Percentiles rank a stretch among this genome's conserved stretches.
These are phyloP conservation scores for Crotalus tigris DNA, from an alignment of 2,113 vertebrate genomes.

Conservation along the genomic window DNA sequence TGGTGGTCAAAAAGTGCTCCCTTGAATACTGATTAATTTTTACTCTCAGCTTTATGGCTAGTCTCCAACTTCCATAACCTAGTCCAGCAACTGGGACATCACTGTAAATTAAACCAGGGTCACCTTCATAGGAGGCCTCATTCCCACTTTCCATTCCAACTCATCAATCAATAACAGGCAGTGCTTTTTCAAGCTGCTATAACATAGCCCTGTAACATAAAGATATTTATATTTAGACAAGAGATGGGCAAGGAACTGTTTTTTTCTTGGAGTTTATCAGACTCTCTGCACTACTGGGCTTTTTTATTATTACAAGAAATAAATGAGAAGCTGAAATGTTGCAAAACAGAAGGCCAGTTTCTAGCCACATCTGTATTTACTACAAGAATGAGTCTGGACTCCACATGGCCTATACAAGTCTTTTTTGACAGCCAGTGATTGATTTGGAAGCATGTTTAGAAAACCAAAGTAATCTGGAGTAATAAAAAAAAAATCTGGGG, in stretches of 20 bases:
- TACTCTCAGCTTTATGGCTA: neutral
- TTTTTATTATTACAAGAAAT: neutral
- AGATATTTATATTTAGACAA: neutral
- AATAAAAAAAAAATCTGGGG: neutral
- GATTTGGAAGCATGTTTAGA: neutral
- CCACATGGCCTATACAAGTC: neutral
- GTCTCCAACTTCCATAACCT: neutral
- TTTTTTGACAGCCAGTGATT: neutral
- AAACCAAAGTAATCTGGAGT: neutral
- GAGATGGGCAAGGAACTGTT: neutral
- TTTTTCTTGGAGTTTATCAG: neutral
- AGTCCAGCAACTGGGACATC: neutral
- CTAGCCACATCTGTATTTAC: neutral
- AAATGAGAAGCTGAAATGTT: neutral
- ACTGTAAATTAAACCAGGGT: neutral
- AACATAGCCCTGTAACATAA: neutral
- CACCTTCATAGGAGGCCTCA: neutral
- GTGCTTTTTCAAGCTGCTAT: neutral
- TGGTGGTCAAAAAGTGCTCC: neutral
- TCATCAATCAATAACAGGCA: neutral
- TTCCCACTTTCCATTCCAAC: neutral
- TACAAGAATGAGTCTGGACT: neutral
- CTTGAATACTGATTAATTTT: conserved; percentile 26
- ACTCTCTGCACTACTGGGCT: neutral
- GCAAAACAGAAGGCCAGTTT: neutral